Base-by-base conservation (phyloP, 2,888 invertebrate genomes). In the Rhaphigaster nebulosa region DNA sequence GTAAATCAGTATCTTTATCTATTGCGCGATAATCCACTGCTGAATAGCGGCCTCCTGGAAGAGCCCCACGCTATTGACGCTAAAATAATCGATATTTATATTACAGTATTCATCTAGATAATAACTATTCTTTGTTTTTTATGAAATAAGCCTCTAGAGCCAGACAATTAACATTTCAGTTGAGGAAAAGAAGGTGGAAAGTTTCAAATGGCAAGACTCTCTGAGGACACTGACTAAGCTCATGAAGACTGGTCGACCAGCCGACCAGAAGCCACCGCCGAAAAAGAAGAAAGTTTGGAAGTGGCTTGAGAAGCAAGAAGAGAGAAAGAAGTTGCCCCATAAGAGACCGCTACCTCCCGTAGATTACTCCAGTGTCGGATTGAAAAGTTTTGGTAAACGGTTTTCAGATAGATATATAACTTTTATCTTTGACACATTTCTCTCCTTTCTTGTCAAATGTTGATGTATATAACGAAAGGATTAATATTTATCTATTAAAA, bases 211-310 rank as follows among this genome's bases (percentile, higher is more conserved):
- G 84, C 45, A 84, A n/a, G 15, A 45, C 10, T 41, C 84, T 13
- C 6, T 84, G 15, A 41, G n/a, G n/a, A 41, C 41, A 41, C 84
- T 84, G 15, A 84, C n/a, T 0, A 50, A 6, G 15, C 45, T 84
- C 8, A 1, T 84, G 84, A 41, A 45, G 45, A 84, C 84, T 15
- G 84, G 84, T 4, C 45, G 45, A n/a, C 84, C 84, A n/a, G n/a
- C 84, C 0, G 45, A 41, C 3, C 84, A n/a, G 4, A 84, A 84
- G 26, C 45, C 45, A 45, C 84, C 84, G 13, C 84, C 84, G 45
- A 84, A 45, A 84, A 50, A 41, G 45, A 84, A n/a, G n/a, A 84
- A 84, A 38, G 15, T 45, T 26, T 84, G 84, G 84, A 84, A 84
- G 5, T 84, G 84, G 84, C 2, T 12, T 41, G 84, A 41, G 45